Percentiles rank a stretch among this genome's conserved stretches.
Evolutionary conservation across 2,113 vertebrate genomes (phyloP).

Genomic region (Corythornis cristatus): DNA sequence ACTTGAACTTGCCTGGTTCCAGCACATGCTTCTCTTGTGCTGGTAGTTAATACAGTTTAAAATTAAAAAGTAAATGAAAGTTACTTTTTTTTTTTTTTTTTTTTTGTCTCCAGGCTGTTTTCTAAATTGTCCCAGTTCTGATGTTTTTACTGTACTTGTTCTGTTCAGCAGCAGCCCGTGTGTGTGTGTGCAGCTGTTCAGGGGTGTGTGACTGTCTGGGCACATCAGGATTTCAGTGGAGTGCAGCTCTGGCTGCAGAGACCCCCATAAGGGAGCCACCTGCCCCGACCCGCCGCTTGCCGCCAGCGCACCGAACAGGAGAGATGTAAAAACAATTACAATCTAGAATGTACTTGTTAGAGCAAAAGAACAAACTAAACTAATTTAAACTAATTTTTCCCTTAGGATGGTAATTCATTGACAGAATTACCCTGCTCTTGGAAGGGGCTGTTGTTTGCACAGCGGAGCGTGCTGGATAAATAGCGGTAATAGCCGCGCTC

Average conservation of each 20-base stretch:
- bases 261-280: slow-evolving; percentile 49
- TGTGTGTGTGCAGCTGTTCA: slow-evolving; percentile 23
- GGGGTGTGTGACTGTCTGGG: background rate
- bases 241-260: background rate
- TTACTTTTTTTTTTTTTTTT: background rate
- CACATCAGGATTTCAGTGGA: slow-evolving; percentile 35
- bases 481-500: background rate
- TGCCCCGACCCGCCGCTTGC: background rate
- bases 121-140: background rate
- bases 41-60: background rate
- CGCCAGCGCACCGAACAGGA: background rate
- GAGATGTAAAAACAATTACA: slow-evolving; percentile 6
- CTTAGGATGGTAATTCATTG: slow-evolving; percentile 34
- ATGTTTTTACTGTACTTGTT: slow-evolving; percentile 14
- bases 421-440: slow-evolving; percentile 19
- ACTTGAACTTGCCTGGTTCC: background rate
- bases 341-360: background rate
- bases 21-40: background rate
- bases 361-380: slow-evolving; percentile 45
- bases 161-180: slow-evolving; percentile 11
- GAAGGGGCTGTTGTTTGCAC: slow-evolving; percentile 31
- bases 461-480: background rate
- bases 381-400: slow-evolving; percentile 50
- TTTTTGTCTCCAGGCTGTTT: slow-evolving; percentile 50
- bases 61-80: slow-evolving; percentile 28